Percentiles rank a stretch among this genome's conserved stretches.
phyloP scores from a whole-genome alignment of 2,113 vertebrate genomes.

The Aspidoscelis tigris region DNA sequence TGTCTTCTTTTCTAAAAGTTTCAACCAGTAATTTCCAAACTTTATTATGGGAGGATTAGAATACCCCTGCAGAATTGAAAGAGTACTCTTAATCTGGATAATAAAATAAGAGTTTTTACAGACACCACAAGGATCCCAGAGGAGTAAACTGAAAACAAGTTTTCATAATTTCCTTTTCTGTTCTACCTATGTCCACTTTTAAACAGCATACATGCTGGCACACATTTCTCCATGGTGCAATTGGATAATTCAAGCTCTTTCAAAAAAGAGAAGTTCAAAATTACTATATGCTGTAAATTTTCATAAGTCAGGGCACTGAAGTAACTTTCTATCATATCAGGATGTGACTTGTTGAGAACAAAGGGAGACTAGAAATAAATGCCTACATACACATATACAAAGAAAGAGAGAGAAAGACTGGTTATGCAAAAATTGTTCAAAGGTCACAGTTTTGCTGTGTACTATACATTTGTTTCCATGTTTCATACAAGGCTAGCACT shows the following conservation, averaged over 20 bases:
- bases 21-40: not conserved
- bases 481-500: too few species aligned
- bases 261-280: not conserved
- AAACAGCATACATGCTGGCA: not conserved
- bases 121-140: not conserved
- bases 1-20: conserved; percentile 26
- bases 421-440: not conserved
- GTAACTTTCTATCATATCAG: not conserved
- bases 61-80: not conserved
- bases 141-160: not conserved
- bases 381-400: too few species aligned
- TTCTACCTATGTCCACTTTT: not conserved
- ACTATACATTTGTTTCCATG: not conserved
- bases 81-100: not conserved
- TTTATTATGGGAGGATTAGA: not conserved
- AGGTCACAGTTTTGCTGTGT: not conserved
- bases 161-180: not conserved
- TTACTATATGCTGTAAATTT: not conserved
- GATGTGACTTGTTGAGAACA: not conserved
- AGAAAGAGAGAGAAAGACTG: too few species aligned
- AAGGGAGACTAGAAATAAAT: not conserved
- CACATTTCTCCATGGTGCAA: not conserved
- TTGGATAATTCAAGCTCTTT: not conserved
- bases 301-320: not conserved
- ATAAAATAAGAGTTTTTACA: not conserved